Evolutionary conservation across 2,113 vertebrate genomes (phyloP).

Genomic region (Myrmecobius fasciatus): DNA sequence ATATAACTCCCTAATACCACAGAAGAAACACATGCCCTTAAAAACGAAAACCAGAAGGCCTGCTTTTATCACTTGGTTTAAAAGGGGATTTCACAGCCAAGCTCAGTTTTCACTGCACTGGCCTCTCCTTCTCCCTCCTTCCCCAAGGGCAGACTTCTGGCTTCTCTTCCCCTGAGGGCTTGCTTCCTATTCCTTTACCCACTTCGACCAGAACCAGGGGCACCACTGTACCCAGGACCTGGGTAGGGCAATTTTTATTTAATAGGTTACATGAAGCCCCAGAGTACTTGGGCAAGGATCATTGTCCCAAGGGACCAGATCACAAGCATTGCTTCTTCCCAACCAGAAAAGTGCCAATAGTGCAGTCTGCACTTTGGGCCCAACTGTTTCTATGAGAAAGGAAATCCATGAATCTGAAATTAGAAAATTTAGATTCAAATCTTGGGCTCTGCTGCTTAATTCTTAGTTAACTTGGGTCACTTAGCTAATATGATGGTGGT

Average conservation of each 20-base stretch:
- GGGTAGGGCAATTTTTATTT: neutral
- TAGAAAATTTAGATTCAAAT: neutral
- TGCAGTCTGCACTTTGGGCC: neutral
- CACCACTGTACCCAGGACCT: neutral
- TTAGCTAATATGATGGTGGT: neutral
- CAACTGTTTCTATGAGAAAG: neutral
- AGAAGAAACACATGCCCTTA: neutral
- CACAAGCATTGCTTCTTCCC: neutral
- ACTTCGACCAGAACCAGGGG: neutral
- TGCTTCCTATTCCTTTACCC: neutral
- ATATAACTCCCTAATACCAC: neutral
- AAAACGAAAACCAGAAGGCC: neutral
- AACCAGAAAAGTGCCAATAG: neutral
- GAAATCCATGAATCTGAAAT: neutral
- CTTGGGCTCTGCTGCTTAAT: neutral
- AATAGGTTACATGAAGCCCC: neutral
- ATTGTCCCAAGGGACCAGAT: neutral
- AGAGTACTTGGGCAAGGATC: neutral
- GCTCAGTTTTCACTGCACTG: neutral
- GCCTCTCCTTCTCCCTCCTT: neutral
- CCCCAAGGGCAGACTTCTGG: neutral
- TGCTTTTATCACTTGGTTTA: neutral
- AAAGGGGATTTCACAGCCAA: neutral
- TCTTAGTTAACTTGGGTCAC: neutral
- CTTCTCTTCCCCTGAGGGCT: neutral